Evolutionary conservation across 2,888 invertebrate species (phyloP).

Genomic region (Troides aeacus): DNA sequence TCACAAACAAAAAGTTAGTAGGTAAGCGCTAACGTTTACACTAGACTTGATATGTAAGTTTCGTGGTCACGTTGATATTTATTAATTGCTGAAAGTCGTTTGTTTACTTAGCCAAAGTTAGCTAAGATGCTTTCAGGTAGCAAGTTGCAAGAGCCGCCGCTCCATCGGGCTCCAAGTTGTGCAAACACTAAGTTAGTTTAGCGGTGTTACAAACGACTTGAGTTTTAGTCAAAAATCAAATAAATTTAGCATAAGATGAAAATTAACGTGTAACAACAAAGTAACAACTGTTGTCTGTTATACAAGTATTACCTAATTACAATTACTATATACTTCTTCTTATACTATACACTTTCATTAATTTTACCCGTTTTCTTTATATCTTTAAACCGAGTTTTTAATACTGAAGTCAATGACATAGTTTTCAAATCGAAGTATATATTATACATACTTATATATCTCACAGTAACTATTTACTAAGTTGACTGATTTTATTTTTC

Average conservation of each 20-base stretch:
- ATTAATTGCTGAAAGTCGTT: slow-evolving; percentile 30
- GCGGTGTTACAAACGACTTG: slow-evolving; percentile 21
- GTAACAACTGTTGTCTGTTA: background rate
- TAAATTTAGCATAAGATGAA: background rate
- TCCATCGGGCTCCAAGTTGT: slow-evolving; percentile 26
- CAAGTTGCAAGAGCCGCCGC: slow-evolving; percentile 24
- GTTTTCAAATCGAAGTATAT: too few relatives aligned
- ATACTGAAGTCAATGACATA: too few relatives aligned
- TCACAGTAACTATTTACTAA: too few relatives aligned
- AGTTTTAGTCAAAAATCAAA: slow-evolving; percentile 21
- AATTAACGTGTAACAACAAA: too few relatives aligned
- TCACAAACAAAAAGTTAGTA: slow-evolving; percentile 12
- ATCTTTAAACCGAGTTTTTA: too few relatives aligned
- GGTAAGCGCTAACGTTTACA: slow-evolving; percentile 4
- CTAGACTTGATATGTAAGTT: slow-evolving; percentile 22
- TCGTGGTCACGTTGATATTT: slow-evolving; percentile 27
- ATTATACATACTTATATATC: too few relatives aligned
- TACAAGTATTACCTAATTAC: background rate
- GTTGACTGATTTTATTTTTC: too few relatives aligned
- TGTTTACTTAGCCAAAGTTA: slow-evolving; percentile 29
- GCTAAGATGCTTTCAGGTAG: slow-evolving; percentile 29
- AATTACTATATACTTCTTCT: too few relatives aligned
- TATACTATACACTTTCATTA: too few relatives aligned
- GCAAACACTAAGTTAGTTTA: slow-evolving; percentile 27
- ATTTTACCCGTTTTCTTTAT: too few relatives aligned